These are phyloP conservation scores for Rhinichthys osculus DNA, from an alignment of 2,797 vertebrate genomes.

Conservation along the genomic window DNA sequence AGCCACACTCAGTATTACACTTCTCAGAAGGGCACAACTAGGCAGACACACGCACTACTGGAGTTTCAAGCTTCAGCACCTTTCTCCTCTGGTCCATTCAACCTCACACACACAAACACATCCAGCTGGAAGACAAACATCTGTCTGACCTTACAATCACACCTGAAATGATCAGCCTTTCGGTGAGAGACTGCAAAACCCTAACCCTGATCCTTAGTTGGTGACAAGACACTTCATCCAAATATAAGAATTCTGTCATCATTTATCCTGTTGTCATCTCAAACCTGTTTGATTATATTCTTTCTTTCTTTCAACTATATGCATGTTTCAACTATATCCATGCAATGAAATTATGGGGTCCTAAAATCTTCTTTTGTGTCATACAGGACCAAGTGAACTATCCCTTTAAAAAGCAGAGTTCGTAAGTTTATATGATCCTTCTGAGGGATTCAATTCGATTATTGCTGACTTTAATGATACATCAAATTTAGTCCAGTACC, in stretches of 20 bases:
- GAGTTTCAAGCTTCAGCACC: slow-evolving; percentile 59
- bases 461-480: not conserved
- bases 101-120: slow-evolving; percentile 16
- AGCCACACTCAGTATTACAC: slow-evolving; percentile 56
- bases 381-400: not conserved
- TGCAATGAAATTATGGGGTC: not conserved
- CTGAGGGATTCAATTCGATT: not conserved
- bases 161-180: slow-evolving; percentile 12
- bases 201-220: not conserved
- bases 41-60: slow-evolving; percentile 59
- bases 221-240: not conserved
- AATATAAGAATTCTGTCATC: not conserved
- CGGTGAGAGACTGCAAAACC: not conserved
- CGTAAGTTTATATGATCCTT: not conserved
- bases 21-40: slow-evolving; percentile 46
- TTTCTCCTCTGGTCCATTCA: slow-evolving; percentile 15
- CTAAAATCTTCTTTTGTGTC: not conserved
- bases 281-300: not conserved
- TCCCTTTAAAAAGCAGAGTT: not conserved
- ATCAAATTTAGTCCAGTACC: not conserved
- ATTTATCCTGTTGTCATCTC: not conserved
- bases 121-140: slow-evolving; percentile 32
- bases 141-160: slow-evolving; percentile 46
- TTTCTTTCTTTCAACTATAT: no score
- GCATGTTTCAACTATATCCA: not conserved